Base-by-base conservation (phyloP, 1,140 invertebrate species). In the Ips nitidus region DNA sequence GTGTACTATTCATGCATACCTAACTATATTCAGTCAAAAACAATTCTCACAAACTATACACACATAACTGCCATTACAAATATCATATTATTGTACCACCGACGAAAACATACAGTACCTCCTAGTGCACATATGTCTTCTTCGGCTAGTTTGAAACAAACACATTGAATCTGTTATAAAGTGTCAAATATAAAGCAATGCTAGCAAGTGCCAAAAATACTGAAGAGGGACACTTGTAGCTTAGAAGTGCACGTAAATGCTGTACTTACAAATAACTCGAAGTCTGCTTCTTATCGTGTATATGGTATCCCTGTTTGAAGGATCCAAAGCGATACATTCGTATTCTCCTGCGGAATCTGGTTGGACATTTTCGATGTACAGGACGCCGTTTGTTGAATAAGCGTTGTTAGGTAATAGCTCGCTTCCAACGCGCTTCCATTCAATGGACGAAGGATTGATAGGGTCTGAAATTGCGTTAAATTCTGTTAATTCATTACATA, bases 281-380 rank as follows among this genome's bases (percentile, higher is more conserved):
- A 78, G 64, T 58, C 74, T 69, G 39, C 75, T 70, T 56, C 58
- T 73, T 2, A 78, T 58, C 40, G 57, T 74, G 55, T 74, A 78
- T n/a, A 73, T 41, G 1, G 73, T 39, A 42, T 65, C 41, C 47
- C 72, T 62, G 41, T 41, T 53, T 41, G 63, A 62, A n/a, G 60
- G 41, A 42, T 67, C 5, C 4, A 86, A 76, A 1, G 88, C 87
- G 41, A 85, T 79, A 79, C 94, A 97, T 41, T 88, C 84, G 76
- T 98, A 98, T 70, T 88, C 84, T 3, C 94, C 94, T 41, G 87
- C 86, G 71, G 90, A 90, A 43, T 87, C 83, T 53, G 84, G 80
- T 56, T 86, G 81, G 0, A 91, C 88, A 39, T 83, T 80, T 3
- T 84, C 82, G 41, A 94, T 88, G 50, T 81, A 84, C 8, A 95